These are phyloP conservation scores for Tapirus indicus DNA, from an alignment of 2,797 vertebrate genomes.

Conservation along the genomic window DNA sequence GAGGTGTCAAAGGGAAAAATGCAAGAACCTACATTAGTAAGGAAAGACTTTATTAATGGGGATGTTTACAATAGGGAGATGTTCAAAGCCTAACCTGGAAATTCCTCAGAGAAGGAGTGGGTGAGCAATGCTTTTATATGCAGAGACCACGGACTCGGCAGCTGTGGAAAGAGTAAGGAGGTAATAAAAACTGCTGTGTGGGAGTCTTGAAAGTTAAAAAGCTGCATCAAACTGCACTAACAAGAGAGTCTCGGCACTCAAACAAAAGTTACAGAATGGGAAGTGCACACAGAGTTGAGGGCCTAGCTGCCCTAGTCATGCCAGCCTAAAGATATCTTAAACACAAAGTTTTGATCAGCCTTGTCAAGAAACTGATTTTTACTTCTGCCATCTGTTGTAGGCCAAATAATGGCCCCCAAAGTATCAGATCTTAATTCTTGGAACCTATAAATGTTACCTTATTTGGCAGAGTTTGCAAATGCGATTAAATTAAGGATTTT, in stretches of 20 bases:
- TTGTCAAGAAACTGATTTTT: constrained; percentile 12
- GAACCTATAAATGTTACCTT: not conserved
- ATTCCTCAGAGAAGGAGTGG: not conserved
- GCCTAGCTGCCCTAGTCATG: not conserved
- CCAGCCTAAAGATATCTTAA: not conserved
- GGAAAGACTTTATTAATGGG: constrained; percentile 10
- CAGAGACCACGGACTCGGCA: not conserved
- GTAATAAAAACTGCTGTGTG: not conserved
- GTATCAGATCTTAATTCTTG: not conserved
- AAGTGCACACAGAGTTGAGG: not conserved
- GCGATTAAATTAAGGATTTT: not conserved
- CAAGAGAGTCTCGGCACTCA: not conserved
- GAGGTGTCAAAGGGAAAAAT: not conserved
- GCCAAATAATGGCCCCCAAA: not conserved
- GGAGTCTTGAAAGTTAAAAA: constrained; percentile 12
- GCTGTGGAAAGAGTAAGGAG: not conserved
- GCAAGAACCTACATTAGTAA: not conserved
- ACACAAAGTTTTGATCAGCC: not conserved
- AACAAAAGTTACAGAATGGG: not conserved
- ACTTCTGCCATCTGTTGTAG: not conserved
- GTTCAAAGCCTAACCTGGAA: constrained; percentile 17
- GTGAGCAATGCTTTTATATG: not conserved
- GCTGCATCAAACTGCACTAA: not conserved
- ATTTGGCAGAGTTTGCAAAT: not conserved
- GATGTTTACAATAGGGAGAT: not conserved